phyloP scores from a whole-genome alignment of 1,140 invertebrate genomes.

The Nasonia vitripennis region DNA sequence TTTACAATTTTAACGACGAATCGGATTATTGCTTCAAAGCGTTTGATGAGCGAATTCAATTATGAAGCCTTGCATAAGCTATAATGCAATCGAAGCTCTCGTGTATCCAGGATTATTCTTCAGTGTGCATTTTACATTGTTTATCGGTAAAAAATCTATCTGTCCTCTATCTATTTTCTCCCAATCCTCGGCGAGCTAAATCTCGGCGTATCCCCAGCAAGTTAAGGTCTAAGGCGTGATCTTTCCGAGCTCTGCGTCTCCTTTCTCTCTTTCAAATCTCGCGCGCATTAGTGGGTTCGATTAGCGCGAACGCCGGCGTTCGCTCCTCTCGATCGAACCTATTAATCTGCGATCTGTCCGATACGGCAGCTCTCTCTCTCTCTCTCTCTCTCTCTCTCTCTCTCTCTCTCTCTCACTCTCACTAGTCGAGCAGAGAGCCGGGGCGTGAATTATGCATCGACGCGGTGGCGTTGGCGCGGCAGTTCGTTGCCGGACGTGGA shows the following conservation, averaged over 20 bases:
- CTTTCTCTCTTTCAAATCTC: not conserved
- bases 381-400: not conserved
- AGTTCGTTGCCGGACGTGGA: slow-evolving; percentile 63
- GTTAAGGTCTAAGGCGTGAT: not conserved
- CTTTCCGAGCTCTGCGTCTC: not conserved
- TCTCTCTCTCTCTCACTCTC: not conserved
- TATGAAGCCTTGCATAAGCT: no score
- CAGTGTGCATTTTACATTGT: no score
- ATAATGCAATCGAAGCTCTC: no score
- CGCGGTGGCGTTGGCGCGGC: slow-evolving; percentile 7
- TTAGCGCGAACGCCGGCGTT: slow-evolving; percentile 58
- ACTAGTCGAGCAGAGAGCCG: no score
- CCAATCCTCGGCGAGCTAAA: not conserved
- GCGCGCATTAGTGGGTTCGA: slow-evolving; percentile 55
- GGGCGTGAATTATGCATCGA: slow-evolving; percentile 69
- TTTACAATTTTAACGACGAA: no score
- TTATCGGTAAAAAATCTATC: not conserved
- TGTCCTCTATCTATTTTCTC: not conserved
- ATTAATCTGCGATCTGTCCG: slow-evolving; percentile 71
- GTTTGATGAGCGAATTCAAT: no score
- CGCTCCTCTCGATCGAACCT: slow-evolving; percentile 62
- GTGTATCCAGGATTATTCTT: no score
- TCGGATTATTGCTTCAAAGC: no score
- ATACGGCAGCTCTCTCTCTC: slow-evolving; percentile 56
- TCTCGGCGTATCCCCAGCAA: not conserved